These are phyloP conservation scores for Montipora cactus DNA, from an alignment of 64 coral and sea anemone species.

Conservation along the genomic window DNA sequence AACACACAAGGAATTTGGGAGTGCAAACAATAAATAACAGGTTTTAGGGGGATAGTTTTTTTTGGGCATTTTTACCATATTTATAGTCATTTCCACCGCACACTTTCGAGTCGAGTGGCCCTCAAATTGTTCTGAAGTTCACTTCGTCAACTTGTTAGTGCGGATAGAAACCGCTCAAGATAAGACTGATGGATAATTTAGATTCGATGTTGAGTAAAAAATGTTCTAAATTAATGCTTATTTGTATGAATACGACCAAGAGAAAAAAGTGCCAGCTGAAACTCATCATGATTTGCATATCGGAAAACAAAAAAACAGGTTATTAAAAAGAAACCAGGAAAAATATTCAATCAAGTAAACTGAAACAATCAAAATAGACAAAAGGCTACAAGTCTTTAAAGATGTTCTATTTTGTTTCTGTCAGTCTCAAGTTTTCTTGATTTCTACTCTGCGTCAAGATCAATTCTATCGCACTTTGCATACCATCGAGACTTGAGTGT, in stretches of 20 bases:
- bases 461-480: neutral
- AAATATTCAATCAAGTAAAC: conserved; percentile 21
- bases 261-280: neutral
- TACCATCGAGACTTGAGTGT: neutral
- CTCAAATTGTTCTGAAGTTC: neutral
- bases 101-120: neutral
- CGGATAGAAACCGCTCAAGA: neutral
- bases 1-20: too few relatives aligned
- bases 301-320: conserved; percentile 1
- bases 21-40: neutral
- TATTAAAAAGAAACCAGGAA: neutral
- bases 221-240: neutral
- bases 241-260: neutral
- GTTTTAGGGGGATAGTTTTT: neutral
- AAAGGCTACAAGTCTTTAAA: neutral
- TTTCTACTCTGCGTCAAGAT: neutral
- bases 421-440: neutral
- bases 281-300: conserved; percentile 5
- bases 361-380: neutral
- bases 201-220: neutral
- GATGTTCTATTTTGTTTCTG: neutral
- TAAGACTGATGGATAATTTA: conserved; percentile 4
- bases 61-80: neutral
- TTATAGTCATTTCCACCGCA: neutral
- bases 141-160: neutral